Conservation (phyloP, 2,888 invertebrate species). For the Trisateles emortualis region DNA sequence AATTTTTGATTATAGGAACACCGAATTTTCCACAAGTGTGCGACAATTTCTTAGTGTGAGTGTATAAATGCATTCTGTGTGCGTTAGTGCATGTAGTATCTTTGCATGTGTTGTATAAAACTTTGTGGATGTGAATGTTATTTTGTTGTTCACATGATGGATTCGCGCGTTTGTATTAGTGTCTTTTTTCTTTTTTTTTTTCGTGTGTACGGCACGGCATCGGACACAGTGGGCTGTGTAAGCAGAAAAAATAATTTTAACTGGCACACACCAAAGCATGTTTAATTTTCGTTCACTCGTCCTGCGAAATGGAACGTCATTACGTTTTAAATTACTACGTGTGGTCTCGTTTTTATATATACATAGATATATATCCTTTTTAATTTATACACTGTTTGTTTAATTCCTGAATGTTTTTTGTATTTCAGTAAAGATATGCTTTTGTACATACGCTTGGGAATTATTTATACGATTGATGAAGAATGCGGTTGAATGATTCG, state of each 20-base stretch:
- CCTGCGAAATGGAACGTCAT: constrained; percentile 85
- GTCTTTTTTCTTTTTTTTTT: constrained; percentile 77
- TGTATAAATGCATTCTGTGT: constrained; percentile 74
- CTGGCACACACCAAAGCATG: constrained; percentile 83
- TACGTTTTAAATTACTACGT: constrained; percentile 85
- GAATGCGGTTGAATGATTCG: no score
- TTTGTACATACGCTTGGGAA: constrained; percentile 24
- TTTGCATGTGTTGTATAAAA: constrained; percentile 58
- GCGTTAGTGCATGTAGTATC: constrained; percentile 44
- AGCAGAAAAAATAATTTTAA: constrained; percentile 86
- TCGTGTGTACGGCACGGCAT: constrained; percentile 47
- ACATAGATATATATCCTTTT: constrained; percentile 61
- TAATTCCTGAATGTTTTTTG: constrained; percentile 57
- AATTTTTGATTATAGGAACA: constrained; percentile 82
- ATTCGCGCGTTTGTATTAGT: constrained; percentile 81
- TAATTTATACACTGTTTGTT: constrained; percentile 78
- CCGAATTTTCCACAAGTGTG: constrained; percentile 76
- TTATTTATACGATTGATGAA: constrained; percentile 4
- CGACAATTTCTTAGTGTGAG: constrained; percentile 52
- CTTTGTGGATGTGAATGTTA: constrained; percentile 64
- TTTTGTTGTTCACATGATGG: constrained; percentile 80
- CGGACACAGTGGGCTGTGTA: constrained; percentile 73
- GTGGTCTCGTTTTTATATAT: constrained; percentile 72
- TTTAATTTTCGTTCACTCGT: constrained; percentile 86
- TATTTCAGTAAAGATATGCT: constrained; percentile 28